Evolutionary conservation across 2,113 vertebrate genomes (phyloP).

Genomic region (Gobio gobio): DNA sequence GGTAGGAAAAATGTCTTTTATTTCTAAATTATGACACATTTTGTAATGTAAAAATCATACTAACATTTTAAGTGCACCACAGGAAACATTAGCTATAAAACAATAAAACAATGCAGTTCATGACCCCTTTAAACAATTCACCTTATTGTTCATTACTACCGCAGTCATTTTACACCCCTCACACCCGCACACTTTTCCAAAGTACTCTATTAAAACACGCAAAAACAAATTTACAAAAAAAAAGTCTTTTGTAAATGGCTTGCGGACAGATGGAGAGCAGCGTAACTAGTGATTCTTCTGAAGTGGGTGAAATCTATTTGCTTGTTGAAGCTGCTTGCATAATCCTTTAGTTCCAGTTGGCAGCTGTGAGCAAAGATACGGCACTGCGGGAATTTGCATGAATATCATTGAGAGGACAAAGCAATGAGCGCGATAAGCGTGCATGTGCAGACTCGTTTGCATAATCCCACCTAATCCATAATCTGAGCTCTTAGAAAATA

Average conservation of each 20-base stretch:
- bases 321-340: slow-evolving; percentile 83
- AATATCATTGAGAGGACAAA: slow-evolving; percentile 83
- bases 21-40: too few species aligned
- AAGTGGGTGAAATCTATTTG: slow-evolving; percentile 85
- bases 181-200: slow-evolving; percentile 24
- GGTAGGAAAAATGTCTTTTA: background rate
- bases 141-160: slow-evolving; percentile 19
- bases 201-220: slow-evolving; percentile 73
- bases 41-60: too few species aligned
- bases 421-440: slow-evolving; percentile 82
- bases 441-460: slow-evolving; percentile 74
- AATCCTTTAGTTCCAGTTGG: slow-evolving; percentile 92
- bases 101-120: background rate
- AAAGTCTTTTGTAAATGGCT: slow-evolving; percentile 72
- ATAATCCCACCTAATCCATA: slow-evolving; percentile 80
- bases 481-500: slow-evolving; percentile 74
- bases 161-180: background rate
- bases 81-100: too few species aligned
- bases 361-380: slow-evolving; percentile 96
- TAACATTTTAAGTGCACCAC: too few species aligned
- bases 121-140: slow-evolving; percentile 28
- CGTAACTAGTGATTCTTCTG: slow-evolving; percentile 78
- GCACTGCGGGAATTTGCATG: slow-evolving; percentile 78
- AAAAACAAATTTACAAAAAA: slow-evolving; percentile 58
- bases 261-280: slow-evolving; percentile 74